Base-by-base conservation (phyloP, 2,797 vertebrate species). In the Hylomyscus alleni region DNA sequence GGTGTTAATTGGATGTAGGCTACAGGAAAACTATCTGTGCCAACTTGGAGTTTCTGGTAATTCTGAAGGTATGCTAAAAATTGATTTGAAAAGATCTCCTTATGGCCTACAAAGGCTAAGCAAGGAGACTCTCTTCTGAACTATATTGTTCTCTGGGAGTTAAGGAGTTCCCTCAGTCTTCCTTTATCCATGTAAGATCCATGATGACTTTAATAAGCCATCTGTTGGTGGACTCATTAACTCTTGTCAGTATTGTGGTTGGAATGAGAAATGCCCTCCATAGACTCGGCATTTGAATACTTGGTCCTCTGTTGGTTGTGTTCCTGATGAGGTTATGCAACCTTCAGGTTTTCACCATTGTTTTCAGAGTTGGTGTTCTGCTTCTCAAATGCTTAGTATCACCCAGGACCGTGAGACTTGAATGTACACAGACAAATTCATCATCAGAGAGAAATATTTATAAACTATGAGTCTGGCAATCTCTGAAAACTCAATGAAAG, bases 391-490 rank as follows among this genome's bases (percentile, higher is more conserved):
- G 73, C 22, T n/a, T 89, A 69, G 44, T 15, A 31, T 92, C 20
- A 7, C 44, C 34, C n/a, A 29, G 5, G 34, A 69, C 37, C 81
- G 31, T 65, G n/a, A 24, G 8, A 69, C 17, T 65, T 89, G 69
- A 85, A 52, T 82, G 44, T 44, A 62, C n/a, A 80, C 52, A 94
- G 65, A 52, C 26, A 58, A 52, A 80, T 72, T 89, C 69, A 91
- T 31, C 82, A 67, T 92, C 20, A 54, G 60, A 95, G 76, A 94
- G 86, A 96, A 96, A 90, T 92, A 93, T 94, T 96, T 95, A 94
- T 94, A 96, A 92, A 75, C 58, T 76, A 87, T 93, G 56, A 96
- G 14, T 95, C 37, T 90, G 80, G 81, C 69, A 95, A 94, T 60
- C 12, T 95, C 81, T 95, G 56, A 89, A 94, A 94, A 95, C 94